Base-by-base conservation (phyloP, 1,140 invertebrate genomes). In the Leptestheria dahalacensis region DNA sequence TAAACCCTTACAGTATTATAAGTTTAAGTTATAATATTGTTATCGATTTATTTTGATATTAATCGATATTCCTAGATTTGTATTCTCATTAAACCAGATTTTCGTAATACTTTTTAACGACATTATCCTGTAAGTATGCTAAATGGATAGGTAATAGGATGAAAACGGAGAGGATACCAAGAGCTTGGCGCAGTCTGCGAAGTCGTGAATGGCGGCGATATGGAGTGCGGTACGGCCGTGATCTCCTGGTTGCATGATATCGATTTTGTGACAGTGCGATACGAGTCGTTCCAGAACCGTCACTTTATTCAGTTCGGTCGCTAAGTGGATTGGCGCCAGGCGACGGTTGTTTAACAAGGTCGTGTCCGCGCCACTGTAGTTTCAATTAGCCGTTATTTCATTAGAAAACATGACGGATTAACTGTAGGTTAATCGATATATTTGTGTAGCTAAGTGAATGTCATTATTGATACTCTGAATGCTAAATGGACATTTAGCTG, bases 141-240 rank as follows among this genome's bases (percentile, higher is more conserved):
- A 57, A 2, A 26, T 3, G 21, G 9, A 46, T 57, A 29, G n/a
- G 12, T 1, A 47, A 0, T 60, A 1, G 11, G 28, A 20, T 15
- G 9, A 60, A 25, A 9, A 26, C 9, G 25, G 33, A 29, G 11
- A 21, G 74, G 77, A 77, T 76, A 90, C 86, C 74, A 90, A 70
- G 64, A 87, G 80, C 66, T 79, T 77, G 20, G 86, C 85, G 68
- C 84, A 86, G 64, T 84, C 78, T 56, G 85, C 84, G 66, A 85
- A 79, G 70, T 91, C 86, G 63, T 84, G 83, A 57, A 86, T 86
- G 4, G 86, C 86, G 6, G 86, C 86, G 49, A 88, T 75, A 66
- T 90, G 87, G 1, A 91, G 74, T 0, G 86, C 83, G 0, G 85
- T 87, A 29, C 83, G 48, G 21, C 86, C 86, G 63, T 86, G 83